Evolutionary conservation across 2,113 vertebrate species (phyloP).

Genomic region (Psettodes erumei): DNA sequence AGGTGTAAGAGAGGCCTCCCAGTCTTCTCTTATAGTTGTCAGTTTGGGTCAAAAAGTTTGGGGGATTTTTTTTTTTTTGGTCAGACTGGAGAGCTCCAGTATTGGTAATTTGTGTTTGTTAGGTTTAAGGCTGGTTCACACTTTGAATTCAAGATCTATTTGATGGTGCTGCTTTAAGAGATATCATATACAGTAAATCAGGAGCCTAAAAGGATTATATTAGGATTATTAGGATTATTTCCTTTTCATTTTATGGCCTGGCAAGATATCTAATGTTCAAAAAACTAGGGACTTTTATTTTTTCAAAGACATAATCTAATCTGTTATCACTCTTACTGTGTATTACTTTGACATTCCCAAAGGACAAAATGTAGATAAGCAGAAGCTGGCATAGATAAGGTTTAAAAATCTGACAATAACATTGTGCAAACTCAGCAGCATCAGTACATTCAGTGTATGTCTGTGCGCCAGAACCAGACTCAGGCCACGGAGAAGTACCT

Average conservation of each 20-base stretch:
- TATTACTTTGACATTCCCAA: not conserved
- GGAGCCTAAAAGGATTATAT: not conserved
- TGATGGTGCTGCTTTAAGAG: not conserved
- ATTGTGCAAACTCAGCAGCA: not conserved
- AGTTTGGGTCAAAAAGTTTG: not conserved
- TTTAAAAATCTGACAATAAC: not conserved
- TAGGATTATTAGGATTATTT: not conserved
- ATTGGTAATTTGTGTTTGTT: not conserved
- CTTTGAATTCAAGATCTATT: too few species aligned
- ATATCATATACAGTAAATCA: not conserved
- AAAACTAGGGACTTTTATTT: not conserved
- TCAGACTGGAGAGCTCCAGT: not conserved
- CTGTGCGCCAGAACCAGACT: slow-evolving; percentile 73
- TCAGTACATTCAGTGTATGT: not conserved
- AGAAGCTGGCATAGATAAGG: not conserved
- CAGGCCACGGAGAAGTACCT: slow-evolving; percentile 79
- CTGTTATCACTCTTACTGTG: not conserved
- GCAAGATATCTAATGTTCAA: not conserved
- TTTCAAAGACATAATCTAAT: not conserved
- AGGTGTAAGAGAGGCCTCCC: not conserved
- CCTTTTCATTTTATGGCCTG: not conserved
- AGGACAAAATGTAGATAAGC: not conserved
- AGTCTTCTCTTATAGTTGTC: not conserved
- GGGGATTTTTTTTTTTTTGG: too few species aligned
- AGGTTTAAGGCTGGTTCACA: too few species aligned